Base-by-base conservation (phyloP, 2,797 vertebrate genomes). In the Eulemur rubriventer region DNA sequence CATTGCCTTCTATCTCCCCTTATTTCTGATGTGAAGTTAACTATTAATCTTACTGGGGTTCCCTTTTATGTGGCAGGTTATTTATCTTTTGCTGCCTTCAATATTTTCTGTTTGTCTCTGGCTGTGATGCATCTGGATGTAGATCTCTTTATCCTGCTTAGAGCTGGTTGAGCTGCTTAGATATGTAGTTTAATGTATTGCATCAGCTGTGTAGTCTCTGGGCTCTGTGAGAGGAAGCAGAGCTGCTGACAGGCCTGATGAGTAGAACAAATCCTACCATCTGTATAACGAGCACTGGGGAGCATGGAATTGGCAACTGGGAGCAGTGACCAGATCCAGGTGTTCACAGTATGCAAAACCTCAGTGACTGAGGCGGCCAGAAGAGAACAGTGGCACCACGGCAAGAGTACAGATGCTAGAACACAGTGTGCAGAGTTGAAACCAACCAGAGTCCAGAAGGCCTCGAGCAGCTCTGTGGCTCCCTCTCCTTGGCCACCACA, bases 331-430 rank as follows among this genome's bases (percentile, higher is more conserved):
- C 5, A 5, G 11, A 24, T 70, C 35, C 35, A 57, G 2, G 0
- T 41, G 67, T 70, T 73, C 26, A 41, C 57, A 69, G 41, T 8
- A 24, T 5, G 43, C 9, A 14, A 4, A 6, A 35, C 9, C 10
- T 18, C 8, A 17, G 12, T 7, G 46, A 50, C 26, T 17, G 83
- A 59, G 67, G 30, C 11, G 69, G 16, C 28, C 28, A 28, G 75
- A 50, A 4, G 28, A 24, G 43, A 69, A 22, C 20, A 83, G 70
- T 3, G 41, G 61, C n/a, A 11, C 1, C 0, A 0, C 38, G 12
- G 9, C 35, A 13, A 35, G 4, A 57, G 9, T 50, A 43, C 28
- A n/a, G 24, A 92, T 12, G 33, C 30, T 43, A 30, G 24, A 13
- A 52, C 50, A 30, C 18, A 7, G 11, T 3, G 17, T 7, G 26